Evolutionary conservation across 2,797 vertebrate genomes (phyloP).

Genomic region (Gymnothorax javanicus): DNA sequence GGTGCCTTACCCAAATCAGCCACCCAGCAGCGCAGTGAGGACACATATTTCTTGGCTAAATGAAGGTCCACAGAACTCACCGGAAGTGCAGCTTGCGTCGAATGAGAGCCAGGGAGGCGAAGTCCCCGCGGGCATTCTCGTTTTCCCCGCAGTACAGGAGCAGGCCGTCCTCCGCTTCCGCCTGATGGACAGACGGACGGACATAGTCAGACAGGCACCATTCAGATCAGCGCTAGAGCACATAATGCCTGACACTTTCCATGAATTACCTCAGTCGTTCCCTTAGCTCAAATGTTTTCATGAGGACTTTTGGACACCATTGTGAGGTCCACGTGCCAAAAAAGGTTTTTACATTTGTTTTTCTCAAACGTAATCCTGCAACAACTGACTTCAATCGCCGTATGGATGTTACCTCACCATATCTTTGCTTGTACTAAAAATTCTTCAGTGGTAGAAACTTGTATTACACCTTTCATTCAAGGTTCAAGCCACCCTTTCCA

Average conservation of each 20-base stretch:
- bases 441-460: background rate
- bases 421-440: background rate
- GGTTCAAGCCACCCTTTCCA: background rate
- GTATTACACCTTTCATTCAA: background rate
- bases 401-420: too few relatives aligned
- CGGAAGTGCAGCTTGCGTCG: conserved; percentile 86
- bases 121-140: conserved; percentile 87
- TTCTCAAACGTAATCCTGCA: too few relatives aligned
- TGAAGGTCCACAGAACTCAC: conserved; percentile 60
- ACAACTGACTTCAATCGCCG: too few relatives aligned
- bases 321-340: too few relatives aligned
- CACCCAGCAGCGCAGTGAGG: too few relatives aligned
- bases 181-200: conserved; percentile 62
- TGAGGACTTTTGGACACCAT: too few relatives aligned
- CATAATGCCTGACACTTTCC: too few relatives aligned
- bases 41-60: background rate
- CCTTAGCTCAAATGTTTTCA: too few relatives aligned
- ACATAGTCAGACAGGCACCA: background rate
- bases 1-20: background rate
- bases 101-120: conserved; percentile 85
- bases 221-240: too few relatives aligned
- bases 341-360: too few relatives aligned
- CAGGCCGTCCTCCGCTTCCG: conserved; percentile 85
- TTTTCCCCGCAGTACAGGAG: conserved; percentile 93
- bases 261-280: too few relatives aligned